phyloP scores from a whole-genome alignment of 2,113 vertebrate species.

The Amphiprion percula region DNA sequence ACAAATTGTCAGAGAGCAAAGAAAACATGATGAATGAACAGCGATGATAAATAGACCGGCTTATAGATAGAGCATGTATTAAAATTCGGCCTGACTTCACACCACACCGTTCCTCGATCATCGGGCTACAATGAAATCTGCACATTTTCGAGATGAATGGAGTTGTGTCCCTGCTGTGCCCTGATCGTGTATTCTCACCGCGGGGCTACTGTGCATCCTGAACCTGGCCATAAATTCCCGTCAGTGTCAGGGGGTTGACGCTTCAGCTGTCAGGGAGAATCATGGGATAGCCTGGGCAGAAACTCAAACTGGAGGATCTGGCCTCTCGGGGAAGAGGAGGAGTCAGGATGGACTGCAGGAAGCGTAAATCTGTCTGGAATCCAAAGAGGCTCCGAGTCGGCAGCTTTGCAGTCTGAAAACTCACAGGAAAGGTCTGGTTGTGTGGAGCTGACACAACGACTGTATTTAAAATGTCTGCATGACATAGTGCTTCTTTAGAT shows the following conservation, averaged over 20 bases:
- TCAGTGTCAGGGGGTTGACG: constrained; percentile 87
- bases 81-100: background rate
- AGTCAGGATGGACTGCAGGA: constrained; percentile 25
- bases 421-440: background rate
- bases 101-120: background rate
- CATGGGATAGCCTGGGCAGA: constrained; percentile 84
- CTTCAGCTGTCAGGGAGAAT: constrained; percentile 94
- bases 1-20: background rate
- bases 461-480: constrained; percentile 16
- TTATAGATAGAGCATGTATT: background rate
- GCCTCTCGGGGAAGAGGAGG: constrained; percentile 42
- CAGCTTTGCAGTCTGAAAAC: constrained; percentile 14
- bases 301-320: constrained; percentile 82
- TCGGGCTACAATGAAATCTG: constrained; percentile 8
- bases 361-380: constrained; percentile 60
- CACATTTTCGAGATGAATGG: constrained; percentile 27
- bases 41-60: background rate
- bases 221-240: constrained; percentile 86
- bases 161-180: constrained; percentile 38
- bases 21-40: constrained; percentile 10
- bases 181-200: constrained; percentile 63
- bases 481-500: background rate
- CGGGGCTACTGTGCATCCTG: constrained; percentile 87
- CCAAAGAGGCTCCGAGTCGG: constrained; percentile 27
- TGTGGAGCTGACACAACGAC: background rate